Conservation (phyloP, 2,888 invertebrate genomes). For the Diaperis boleti region DNA sequence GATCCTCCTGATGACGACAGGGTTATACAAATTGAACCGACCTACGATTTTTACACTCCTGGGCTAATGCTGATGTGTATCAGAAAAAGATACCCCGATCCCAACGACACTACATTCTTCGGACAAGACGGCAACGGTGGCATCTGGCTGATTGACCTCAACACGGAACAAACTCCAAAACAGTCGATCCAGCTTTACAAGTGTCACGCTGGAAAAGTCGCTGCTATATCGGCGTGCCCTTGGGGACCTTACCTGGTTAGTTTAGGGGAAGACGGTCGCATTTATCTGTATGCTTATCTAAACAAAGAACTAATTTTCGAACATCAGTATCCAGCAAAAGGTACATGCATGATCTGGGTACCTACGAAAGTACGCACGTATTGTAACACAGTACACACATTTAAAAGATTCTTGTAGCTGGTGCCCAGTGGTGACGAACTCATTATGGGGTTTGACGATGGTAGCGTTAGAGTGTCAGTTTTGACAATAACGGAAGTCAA, state of each 20-base stretch:
- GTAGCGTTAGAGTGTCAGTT: conserved; percentile 71
- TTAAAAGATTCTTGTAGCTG: conserved; percentile 19
- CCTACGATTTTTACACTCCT: conserved; percentile 80
- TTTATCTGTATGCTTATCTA: conserved; percentile 80
- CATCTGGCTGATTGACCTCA: conserved; percentile 80
- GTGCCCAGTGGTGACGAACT: conserved; percentile 70
- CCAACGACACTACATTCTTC: conserved; percentile 71
- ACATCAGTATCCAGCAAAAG: conserved; percentile 71
- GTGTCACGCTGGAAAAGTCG: conserved; percentile 82
- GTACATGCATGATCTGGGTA: conserved; percentile 77
- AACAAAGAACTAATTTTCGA: conserved; percentile 72
- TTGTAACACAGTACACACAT: background rate
- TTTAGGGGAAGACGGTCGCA: conserved; percentile 78
- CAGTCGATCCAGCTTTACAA: conserved; percentile 70
- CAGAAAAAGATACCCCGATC: conserved; percentile 65
- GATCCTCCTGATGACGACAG: conserved; percentile 85
- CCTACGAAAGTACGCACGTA: conserved; percentile 70
- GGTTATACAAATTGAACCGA: conserved; percentile 85
- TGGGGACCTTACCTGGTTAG: conserved; percentile 78
- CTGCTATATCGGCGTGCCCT: conserved; percentile 77
- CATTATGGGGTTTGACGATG: conserved; percentile 78
- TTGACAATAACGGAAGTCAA: conserved; percentile 17
- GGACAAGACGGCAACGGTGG: conserved; percentile 91
- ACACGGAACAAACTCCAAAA: conserved; percentile 64
- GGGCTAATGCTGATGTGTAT: conserved; percentile 69